Percentiles rank a stretch among this genome's conserved stretches.
Conservation (phyloP, 2,113 vertebrate species). For the Urocolius indicus region DNA sequence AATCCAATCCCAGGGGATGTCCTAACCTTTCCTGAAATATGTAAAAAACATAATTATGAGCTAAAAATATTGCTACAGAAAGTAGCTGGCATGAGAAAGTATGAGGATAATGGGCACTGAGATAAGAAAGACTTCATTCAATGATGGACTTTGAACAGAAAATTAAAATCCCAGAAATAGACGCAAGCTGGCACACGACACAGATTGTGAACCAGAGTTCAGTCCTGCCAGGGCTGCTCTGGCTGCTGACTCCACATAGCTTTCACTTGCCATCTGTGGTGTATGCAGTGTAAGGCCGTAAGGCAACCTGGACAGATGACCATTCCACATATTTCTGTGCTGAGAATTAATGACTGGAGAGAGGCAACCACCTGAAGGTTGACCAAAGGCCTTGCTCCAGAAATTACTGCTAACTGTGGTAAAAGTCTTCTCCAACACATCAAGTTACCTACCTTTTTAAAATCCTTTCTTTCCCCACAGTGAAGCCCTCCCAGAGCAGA, state of each 20-base stretch:
- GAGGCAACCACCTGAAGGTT: background rate
- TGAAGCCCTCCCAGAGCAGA: background rate
- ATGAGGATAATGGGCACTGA: background rate
- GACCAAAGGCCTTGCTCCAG: background rate
- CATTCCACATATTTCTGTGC: too few relatives aligned
- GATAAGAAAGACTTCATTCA: background rate
- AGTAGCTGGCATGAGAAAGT: background rate
- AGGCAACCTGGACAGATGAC: background rate
- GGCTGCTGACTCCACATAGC: background rate
- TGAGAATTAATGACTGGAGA: background rate
- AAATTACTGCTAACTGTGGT: background rate
- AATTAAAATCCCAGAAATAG: background rate
- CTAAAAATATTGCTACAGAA: background rate
- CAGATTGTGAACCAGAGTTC: background rate
- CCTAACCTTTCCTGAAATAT: background rate
- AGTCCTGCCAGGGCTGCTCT: background rate
- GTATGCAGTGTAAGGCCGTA: accelerated
- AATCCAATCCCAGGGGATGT: background rate
- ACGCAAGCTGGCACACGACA: background rate
- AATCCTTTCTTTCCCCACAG: background rate
- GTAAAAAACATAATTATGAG: background rate
- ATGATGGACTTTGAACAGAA: background rate
- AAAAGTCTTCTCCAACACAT: background rate
- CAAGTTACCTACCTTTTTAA: background rate
- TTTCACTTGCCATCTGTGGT: background rate